Evolutionary conservation across 2,888 invertebrate genomes (phyloP), one percentile per base, ranked within the genome.

Genomic region (Cephus pygmeus): DNA sequence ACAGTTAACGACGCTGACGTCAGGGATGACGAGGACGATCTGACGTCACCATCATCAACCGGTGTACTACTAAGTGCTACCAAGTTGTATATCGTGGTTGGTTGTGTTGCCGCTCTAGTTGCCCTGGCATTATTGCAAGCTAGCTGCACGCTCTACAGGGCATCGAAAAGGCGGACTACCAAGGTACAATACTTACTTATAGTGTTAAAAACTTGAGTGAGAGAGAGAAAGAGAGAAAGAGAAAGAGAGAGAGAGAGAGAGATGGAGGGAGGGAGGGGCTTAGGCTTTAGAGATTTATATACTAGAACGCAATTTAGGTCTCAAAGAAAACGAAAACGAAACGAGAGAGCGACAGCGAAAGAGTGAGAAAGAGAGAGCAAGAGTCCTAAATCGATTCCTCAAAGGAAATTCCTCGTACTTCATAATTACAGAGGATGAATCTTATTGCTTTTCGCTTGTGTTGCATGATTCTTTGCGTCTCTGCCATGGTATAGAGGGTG

Each of bases 91-190:
- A 95, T 96, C 80, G 96, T 97, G 71, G 92, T 96, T 79, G 97
- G 96, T 11, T 96, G 97, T 85, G 95, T 97, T 78, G 95, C 94
- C 0, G 97, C 97, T 0, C 92, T 98, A 73, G 92, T 97, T 56
- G 92, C 97, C 33, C 94, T 98, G 69, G 96, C 97, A 1, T 86
- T 97, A 15, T 92, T 98, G 74, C 98, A 98, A 92, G 97, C 97
- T 0, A 94, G 93, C 76, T 97, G 97, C 89, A 97, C 97, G 2
- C 94, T 98, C 74, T 95, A 96, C 91, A 94, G 94, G 86, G 94
- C 95, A 0, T 94, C 94, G 33, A 93, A 93, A 84, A 93, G 93
- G 83, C 93, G 92, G 81, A 89, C 89, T 69, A 89, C 91, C 82
- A 96, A 96, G 95, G 96, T 96, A 93, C 92, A 75, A 74, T 80